Evolutionary conservation across 2,888 invertebrate species (phyloP), one percentile per base, ranked within the genome.

Genomic region (Melinopterus prodromus): DNA sequence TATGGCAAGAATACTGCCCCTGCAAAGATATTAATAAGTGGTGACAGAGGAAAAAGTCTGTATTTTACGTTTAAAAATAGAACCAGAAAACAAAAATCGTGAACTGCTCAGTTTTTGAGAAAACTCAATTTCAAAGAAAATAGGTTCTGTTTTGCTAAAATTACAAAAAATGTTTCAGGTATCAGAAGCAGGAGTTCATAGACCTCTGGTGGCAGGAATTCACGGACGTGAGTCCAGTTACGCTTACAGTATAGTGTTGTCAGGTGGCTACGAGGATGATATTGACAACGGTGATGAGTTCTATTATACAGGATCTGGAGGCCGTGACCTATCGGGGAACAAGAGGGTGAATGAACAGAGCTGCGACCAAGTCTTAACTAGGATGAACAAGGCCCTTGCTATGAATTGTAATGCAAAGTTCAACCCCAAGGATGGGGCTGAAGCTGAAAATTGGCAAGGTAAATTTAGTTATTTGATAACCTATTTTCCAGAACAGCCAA

Each of bases 241-340:
- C 16, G 96, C 96, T 0, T 96, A 93, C 88, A 96, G 96, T 83
- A 92, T 97, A 77, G 96, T 96, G 0, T 88, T 95, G 9, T 93
- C 94, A 86, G 96, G 96, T 16, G 96, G 96, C 0, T 97, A 97
- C 86, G 96, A 96, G 88, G 96, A 96, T 86, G 96, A 97, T 87
- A 91, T 93, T 16, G 97, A 97, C 87, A 89, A 94, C 82, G 97
- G 97, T 0, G 92, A 94, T 76, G 93, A 95, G 87, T 96, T 97
- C 87, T 92, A 93, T 1, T 97, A 96, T 88, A 96, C 96, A 0
- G 97, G 96, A 36, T 95, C 95, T 84, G 97, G 97, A 6, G 97
- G 97, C 0, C 90, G 96, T 6, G 95, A 96, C 88, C 90, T 96
- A 0, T 94, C 95, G 1, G 96, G 96, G 3, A 96, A 96, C 87